A percentile compares a stretch with the other conserved stretches of the same genome.
phyloP scores from a whole-genome alignment of 1,140 invertebrate species.

The Trichogramma pretiosum region DNA sequence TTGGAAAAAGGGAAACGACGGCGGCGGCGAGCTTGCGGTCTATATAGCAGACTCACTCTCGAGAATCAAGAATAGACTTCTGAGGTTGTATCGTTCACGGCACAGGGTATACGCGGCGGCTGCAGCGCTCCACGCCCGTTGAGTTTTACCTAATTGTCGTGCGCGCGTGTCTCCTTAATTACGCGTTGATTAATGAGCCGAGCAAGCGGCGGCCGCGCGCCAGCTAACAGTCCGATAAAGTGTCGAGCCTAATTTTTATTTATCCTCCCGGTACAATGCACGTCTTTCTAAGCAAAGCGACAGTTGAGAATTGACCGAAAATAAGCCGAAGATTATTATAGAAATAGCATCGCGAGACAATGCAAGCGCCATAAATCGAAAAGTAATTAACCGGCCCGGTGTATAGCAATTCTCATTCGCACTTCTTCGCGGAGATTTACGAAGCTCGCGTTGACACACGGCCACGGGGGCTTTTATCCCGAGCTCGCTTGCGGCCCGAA shows the following conservation, averaged over 20 bases:
- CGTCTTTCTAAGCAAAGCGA: too few relatives aligned
- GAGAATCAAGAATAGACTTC: not conserved
- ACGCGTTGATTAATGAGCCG: conserved; percentile 36
- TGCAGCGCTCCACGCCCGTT: conserved; percentile 32
- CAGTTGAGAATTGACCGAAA: too few relatives aligned
- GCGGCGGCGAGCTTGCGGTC: conserved; percentile 4
- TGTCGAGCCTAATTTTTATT: conserved; percentile 32
- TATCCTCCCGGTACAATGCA: too few relatives aligned
- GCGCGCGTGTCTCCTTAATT: conserved; percentile 42
- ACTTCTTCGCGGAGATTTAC: conserved; percentile 25
- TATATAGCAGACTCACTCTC: not conserved
- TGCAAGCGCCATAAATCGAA: conserved; percentile 22
- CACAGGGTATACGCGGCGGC: conserved; percentile 3
- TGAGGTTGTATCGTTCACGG: not conserved
- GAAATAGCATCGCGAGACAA: too few relatives aligned
- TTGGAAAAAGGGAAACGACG: conserved; percentile 21
- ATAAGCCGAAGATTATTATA: too few relatives aligned
- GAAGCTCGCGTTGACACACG: conserved; percentile 25
- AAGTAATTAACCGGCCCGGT: conserved; percentile 14
- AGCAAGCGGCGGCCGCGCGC: too few relatives aligned
- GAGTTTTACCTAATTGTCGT: conserved; percentile 40
- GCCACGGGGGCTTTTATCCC: conserved; percentile 24
- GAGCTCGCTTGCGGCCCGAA: conserved; percentile 2
- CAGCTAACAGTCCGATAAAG: conserved; percentile 28
- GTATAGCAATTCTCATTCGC: too few relatives aligned